A percentile compares a stretch with the other conserved stretches of the same genome.
Evolutionary conservation across 2,113 vertebrate genomes (phyloP).

Genomic region (Labeo rohita): DNA sequence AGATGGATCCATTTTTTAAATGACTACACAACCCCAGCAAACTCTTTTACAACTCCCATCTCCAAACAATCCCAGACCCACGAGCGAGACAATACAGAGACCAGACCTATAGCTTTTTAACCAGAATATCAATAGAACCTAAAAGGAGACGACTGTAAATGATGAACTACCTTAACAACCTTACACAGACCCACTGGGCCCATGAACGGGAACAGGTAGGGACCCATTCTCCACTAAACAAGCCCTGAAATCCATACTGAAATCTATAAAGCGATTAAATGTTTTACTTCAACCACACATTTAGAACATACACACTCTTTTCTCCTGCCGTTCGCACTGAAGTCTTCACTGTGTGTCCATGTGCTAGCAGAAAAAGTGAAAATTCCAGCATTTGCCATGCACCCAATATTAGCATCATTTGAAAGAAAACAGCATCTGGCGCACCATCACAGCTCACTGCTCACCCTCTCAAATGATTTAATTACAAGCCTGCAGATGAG

Average conservation of each 20-base stretch:
- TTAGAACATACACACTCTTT: constrained; percentile 56
- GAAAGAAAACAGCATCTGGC: constrained; percentile 73
- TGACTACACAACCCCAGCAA: background rate
- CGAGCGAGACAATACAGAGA: background rate
- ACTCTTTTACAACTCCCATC: background rate
- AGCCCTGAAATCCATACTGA: constrained; percentile 40
- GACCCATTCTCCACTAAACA: constrained; percentile 57
- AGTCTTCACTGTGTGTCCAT: constrained; percentile 54
- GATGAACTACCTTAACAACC: background rate
- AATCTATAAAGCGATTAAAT: constrained; percentile 60
- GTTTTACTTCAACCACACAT: constrained; percentile 58
- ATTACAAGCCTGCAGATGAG: constrained; percentile 72
- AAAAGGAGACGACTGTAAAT: background rate
- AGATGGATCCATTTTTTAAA: background rate
- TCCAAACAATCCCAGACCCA: background rate
- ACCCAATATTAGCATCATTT: constrained; percentile 67
- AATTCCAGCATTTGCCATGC: constrained; percentile 60
- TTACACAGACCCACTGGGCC: background rate
- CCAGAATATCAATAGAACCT: constrained; percentile 5
- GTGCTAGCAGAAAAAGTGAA: constrained; percentile 51
- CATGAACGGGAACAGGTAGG: background rate
- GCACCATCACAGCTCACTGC: constrained; percentile 70
- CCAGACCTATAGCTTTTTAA: background rate
- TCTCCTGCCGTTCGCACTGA: constrained; percentile 51
- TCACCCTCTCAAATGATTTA: constrained; percentile 71